A percentile compares a stretch with the other conserved stretches of the same genome.
Conservation (phyloP, 2,888 invertebrate genomes). For the Dryobota labecula region DNA sequence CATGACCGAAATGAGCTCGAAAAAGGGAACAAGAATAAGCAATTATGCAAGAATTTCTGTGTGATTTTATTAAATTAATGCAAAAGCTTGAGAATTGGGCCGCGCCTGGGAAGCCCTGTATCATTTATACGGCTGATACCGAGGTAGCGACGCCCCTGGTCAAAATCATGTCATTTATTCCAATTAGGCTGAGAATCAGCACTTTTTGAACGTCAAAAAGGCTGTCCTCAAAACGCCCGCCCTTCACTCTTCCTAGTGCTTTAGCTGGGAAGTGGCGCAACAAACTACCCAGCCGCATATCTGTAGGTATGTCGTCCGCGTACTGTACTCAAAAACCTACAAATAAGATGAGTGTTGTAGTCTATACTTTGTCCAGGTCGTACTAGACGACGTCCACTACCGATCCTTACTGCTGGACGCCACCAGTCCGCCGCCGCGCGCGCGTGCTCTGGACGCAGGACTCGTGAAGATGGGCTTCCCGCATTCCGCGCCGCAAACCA, state of each 20-base stretch:
- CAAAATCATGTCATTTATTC: no score
- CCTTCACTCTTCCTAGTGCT: no score
- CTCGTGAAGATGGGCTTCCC: constrained; percentile 99
- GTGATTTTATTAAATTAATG: no score
- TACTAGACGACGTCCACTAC: constrained; percentile 94
- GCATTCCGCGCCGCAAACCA: constrained; percentile 92
- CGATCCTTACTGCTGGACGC: constrained; percentile 90
- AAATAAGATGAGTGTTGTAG: background rate
- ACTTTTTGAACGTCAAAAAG: background rate
- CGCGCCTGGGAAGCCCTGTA: no score
- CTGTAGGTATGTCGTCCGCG: background rate
- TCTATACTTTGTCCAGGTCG: constrained; percentile 82
- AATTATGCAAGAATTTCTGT: no score
- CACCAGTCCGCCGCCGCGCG: constrained; percentile 91
- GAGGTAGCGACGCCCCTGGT: no score
- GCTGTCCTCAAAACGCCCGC: background rate
- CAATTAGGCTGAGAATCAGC: no score
- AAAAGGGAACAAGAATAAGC: no score
- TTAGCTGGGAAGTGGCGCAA: background rate
- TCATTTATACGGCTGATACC: no score
- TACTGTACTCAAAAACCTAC: background rate
- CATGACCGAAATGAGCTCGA: no score
- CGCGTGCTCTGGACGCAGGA: constrained; percentile 92
- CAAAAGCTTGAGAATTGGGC: no score
- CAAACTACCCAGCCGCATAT: no score